phyloP scores from a whole-genome alignment of 2,113 vertebrate species.

The Peromyscus californicus region DNA sequence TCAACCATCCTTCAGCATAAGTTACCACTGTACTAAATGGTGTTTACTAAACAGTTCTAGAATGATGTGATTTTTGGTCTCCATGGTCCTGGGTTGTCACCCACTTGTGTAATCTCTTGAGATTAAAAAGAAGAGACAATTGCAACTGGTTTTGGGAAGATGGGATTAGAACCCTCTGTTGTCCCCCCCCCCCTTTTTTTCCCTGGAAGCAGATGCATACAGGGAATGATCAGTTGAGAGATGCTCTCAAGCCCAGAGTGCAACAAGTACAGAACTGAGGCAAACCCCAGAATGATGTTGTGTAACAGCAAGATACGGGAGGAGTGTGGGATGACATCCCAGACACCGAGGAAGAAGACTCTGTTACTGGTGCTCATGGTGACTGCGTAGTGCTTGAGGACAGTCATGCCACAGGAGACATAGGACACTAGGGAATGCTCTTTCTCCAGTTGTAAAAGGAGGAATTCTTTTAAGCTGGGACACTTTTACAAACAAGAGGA shows the following conservation, averaged over 20 bases:
- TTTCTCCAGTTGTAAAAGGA: background rate
- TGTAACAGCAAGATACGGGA: background rate
- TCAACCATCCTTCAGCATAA: background rate
- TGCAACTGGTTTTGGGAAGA: background rate
- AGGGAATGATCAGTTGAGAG: conserved; percentile 40
- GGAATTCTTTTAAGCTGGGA: background rate
- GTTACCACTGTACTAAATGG: background rate
- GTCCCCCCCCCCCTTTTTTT: no score
- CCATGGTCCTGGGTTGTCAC: background rate
- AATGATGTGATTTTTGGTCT: background rate
- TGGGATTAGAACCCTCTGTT: background rate
- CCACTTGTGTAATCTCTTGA: background rate
- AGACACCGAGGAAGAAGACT: background rate
- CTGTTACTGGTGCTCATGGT: background rate
- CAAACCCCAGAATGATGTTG: background rate
- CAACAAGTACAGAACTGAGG: background rate
- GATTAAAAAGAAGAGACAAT: conserved; percentile 17
- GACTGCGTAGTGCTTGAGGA: no score
- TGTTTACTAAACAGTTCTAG: background rate
- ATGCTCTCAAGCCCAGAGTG: background rate
- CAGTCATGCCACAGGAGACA: background rate
- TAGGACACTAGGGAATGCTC: background rate
- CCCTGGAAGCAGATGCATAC: background rate
- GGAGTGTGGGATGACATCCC: accelerated
- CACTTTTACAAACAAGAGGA: background rate